Percentiles rank a stretch among this genome's conserved stretches.
Evolutionary conservation across 2,797 vertebrate species (phyloP).

Genomic region (Tarsius wallacei): DNA sequence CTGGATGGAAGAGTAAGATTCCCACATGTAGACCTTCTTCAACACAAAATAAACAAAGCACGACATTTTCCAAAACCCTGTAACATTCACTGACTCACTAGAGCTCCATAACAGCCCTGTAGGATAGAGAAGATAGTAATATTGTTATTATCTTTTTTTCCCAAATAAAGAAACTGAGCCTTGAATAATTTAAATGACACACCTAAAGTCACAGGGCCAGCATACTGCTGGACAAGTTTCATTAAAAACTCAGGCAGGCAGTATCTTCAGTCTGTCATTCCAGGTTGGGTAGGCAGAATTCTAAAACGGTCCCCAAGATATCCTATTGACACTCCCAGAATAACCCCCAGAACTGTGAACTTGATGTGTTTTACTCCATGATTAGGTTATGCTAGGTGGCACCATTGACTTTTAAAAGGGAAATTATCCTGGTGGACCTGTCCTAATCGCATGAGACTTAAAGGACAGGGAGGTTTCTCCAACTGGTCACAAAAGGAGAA

Average conservation of each 20-base stretch:
- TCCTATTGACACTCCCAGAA: not conserved
- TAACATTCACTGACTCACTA: not conserved
- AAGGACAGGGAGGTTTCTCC: not conserved
- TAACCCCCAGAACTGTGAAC: not conserved
- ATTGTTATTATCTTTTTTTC: not conserved
- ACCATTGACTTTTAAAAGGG: not conserved
- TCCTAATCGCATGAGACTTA: not conserved
- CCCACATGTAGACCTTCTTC: not conserved
- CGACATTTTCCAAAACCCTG: not conserved
- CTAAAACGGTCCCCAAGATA: not conserved
- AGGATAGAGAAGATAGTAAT: not conserved
- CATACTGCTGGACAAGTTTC: not conserved
- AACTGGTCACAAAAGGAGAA: not conserved
- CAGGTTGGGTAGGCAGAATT: not conserved
- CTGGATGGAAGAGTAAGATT: not conserved
- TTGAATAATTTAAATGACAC: constrained; percentile 18
- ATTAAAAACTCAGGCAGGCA: not conserved
- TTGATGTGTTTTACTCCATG: not conserved
- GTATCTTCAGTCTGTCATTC: not conserved
- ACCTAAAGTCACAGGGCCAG: not conserved
- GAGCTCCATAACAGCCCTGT: not conserved
- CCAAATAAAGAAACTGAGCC: not conserved
- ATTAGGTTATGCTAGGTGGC: not conserved
- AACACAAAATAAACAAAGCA: not conserved
- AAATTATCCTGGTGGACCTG: not conserved